A percentile compares a stretch with the other conserved stretches of the same genome.
Evolutionary conservation across 1,140 invertebrate genomes (phyloP).

Genomic region (Microvelia longipes): DNA sequence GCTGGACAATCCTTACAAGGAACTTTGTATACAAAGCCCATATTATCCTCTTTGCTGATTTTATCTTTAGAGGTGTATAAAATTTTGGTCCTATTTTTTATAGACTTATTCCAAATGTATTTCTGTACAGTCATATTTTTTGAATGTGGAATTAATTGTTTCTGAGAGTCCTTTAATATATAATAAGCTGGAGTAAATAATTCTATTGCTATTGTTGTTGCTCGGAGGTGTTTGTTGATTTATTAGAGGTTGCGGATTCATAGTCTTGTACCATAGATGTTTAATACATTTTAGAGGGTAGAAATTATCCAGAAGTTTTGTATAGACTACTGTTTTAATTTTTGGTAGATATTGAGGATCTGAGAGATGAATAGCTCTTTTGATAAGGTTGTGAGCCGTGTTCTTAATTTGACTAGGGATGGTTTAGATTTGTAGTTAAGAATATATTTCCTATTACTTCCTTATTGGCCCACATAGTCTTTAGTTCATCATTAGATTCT

Average conservation of each 20-base stretch:
- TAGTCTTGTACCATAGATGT: background rate
- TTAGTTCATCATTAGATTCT: background rate
- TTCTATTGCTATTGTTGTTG: background rate
- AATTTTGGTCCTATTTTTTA: too few relatives aligned
- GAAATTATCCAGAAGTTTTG: background rate
- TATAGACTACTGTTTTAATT: background rate
- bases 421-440: background rate
- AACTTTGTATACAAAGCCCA: too few relatives aligned
- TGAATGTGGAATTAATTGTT: background rate
- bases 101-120: too few relatives aligned
- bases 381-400: background rate
- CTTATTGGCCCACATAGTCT: background rate
- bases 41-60: too few relatives aligned
- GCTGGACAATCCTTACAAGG: too few relatives aligned
- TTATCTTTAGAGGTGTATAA: too few relatives aligned
- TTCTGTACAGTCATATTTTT: background rate
- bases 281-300: background rate
- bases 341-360: background rate
- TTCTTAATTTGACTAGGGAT: background rate
- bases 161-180: background rate
- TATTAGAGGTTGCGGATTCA: too few relatives aligned
- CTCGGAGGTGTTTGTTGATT: background rate
- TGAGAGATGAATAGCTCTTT: background rate
- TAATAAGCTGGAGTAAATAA: background rate
- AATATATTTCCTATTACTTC: background rate